A percentile compares a stretch with the other conserved stretches of the same genome.
These are phyloP conservation scores for Campylorhamphus procurvoides DNA, from an alignment of 2,113 vertebrate species.

Conservation along the genomic window DNA sequence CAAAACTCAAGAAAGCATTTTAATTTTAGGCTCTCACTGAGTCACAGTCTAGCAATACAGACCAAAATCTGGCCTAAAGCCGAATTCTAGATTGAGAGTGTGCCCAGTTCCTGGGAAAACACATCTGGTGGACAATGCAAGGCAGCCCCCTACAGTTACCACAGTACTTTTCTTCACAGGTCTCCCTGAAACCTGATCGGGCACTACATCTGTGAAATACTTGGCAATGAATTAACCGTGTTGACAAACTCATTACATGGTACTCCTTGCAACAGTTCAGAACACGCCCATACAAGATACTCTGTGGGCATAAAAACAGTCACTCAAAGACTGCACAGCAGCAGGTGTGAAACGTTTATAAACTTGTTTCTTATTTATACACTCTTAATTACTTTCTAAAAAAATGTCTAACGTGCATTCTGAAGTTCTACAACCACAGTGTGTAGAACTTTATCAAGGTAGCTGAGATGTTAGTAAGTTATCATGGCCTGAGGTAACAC, in stretches of 20 bases:
- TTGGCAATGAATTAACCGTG: not conserved
- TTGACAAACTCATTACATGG: not conserved
- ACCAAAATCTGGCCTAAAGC: not conserved
- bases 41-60: not conserved
- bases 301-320: not conserved
- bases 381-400: not conserved
- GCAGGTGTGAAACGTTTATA: not conserved
- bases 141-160: not conserved
- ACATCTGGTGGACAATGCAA: not conserved
- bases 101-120: not conserved
- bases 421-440: not conserved
- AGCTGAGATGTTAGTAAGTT: not conserved
- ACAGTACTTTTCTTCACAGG: not conserved
- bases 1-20: not conserved
- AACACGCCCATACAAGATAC: fast-evolving
- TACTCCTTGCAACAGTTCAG: fast-evolving
- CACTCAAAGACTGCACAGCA: not conserved
- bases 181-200: not conserved
- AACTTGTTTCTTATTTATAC: not conserved
- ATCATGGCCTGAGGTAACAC: not conserved
- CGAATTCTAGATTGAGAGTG: not conserved
- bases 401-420: not conserved
- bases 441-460: not conserved
- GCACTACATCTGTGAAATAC: not conserved
- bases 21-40: not conserved